Evolutionary conservation across 2,113 vertebrate genomes (phyloP).

Genomic region (Genyomyrus donnyi): DNA sequence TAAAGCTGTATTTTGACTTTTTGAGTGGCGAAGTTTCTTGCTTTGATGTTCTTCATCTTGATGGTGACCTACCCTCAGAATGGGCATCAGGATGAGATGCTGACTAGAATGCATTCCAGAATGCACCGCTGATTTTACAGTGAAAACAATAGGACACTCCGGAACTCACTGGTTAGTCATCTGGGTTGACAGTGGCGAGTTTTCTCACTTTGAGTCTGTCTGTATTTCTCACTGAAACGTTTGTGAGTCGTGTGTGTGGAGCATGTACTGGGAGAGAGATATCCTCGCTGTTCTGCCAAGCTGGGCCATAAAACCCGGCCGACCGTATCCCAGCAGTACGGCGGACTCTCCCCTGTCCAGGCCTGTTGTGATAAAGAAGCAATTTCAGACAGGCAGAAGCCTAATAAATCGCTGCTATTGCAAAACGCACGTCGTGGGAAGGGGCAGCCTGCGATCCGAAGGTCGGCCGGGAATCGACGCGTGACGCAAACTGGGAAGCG

Average conservation of each 20-base stretch:
- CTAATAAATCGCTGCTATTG: background rate
- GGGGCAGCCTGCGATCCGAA: background rate
- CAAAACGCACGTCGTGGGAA: background rate
- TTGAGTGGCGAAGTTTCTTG: background rate
- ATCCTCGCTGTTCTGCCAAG: background rate
- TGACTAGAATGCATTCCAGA: background rate
- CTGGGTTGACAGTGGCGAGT: background rate
- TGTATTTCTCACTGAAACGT: background rate
- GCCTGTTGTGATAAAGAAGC: background rate
- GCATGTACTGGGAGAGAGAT: background rate
- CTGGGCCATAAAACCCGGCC: background rate
- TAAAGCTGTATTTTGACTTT: background rate
- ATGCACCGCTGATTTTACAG: background rate
- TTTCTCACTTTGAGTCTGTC: background rate
- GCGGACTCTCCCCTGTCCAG: background rate
- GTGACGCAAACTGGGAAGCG: background rate
- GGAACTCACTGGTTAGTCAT: background rate
- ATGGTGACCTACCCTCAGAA: background rate
- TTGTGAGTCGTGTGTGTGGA: background rate
- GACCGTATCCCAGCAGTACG: background rate
- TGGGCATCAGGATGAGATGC: background rate
- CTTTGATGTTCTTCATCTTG: background rate
- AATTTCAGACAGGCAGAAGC: background rate
- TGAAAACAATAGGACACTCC: background rate
- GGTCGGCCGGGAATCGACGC: background rate